Conservation (phyloP, 2,113 vertebrate species). For the Pavo muticus region DNA sequence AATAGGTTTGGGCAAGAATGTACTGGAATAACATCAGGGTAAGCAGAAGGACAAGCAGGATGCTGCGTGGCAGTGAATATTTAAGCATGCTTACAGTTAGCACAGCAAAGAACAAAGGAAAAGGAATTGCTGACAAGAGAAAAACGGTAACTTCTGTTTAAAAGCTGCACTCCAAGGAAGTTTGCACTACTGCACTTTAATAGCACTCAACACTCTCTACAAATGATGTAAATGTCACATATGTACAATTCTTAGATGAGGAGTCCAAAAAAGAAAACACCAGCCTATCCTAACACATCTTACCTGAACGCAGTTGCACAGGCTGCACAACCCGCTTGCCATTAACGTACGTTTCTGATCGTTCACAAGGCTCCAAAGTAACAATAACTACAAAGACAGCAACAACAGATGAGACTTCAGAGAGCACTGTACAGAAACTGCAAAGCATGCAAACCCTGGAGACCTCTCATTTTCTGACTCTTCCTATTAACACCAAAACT, state of each 20-base stretch:
- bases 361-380: slow-evolving; percentile 92
- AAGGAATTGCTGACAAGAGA: not conserved
- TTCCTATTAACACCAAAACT: not conserved
- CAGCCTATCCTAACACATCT: not conserved
- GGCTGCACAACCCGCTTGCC: slow-evolving; percentile 93
- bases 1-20: slow-evolving; percentile 23
- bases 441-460: not conserved
- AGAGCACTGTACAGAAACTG: not conserved
- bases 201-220: not conserved
- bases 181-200: not conserved
- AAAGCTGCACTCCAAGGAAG: not conserved
- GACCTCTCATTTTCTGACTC: not conserved
- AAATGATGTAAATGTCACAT: fast-evolving
- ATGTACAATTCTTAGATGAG: not conserved
- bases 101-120: not conserved
- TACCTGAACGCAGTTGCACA: slow-evolving; percentile 96
- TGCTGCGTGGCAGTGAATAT: not conserved
- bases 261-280: too few relatives aligned
- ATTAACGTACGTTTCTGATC: slow-evolving; percentile 97
- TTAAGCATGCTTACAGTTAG: not conserved
- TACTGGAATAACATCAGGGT: slow-evolving; percentile 27
- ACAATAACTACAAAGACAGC: slow-evolving; percentile 87
- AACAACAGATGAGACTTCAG: not conserved
- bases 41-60: slow-evolving; percentile 26
- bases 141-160: not conserved